phyloP scores from a whole-genome alignment of 1,140 invertebrate genomes.

The Thaumatotibia leucotreta region DNA sequence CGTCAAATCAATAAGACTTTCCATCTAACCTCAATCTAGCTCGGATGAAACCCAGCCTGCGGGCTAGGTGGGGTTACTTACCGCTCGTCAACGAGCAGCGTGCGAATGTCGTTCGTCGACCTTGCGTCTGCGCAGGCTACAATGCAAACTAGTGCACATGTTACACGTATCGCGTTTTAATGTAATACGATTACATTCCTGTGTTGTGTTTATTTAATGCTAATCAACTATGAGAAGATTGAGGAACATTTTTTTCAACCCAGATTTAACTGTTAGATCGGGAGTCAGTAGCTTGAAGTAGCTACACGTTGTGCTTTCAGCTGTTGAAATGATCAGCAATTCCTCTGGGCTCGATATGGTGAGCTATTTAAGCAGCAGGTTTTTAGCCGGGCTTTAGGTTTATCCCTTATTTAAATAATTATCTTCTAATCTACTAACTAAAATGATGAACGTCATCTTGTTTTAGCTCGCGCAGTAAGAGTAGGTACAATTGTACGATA shows the following conservation, averaged over 20 bases:
- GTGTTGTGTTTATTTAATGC: neutral
- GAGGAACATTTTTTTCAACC: too few species aligned
- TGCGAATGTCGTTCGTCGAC: constrained; percentile 74
- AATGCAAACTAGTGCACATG: constrained; percentile 34
- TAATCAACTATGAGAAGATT: neutral
- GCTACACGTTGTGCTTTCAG: too few species aligned
- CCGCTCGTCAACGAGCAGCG: constrained; percentile 38
- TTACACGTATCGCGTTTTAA: constrained; percentile 11
- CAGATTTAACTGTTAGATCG: too few species aligned
- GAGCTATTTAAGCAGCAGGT: too few species aligned
- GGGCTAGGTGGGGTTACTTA: constrained; percentile 13
- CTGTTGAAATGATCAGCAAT: too few species aligned
- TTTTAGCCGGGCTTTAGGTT: too few species aligned
- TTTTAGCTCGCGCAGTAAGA: neutral
- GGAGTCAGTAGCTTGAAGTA: too few species aligned
- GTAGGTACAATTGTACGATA: too few species aligned
- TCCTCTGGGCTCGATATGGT: too few species aligned
- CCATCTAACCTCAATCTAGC: neutral
- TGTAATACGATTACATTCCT: neutral
- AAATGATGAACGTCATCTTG: too few species aligned
- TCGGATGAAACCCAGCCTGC: constrained; percentile 1
- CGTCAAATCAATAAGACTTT: neutral
- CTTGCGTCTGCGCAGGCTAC: constrained; percentile 48
- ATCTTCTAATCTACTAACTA: neutral
- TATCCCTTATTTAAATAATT: too few species aligned